These are phyloP conservation scores for Meda fulgida DNA, from an alignment of 2,797 vertebrate genomes.

Conservation along the genomic window DNA sequence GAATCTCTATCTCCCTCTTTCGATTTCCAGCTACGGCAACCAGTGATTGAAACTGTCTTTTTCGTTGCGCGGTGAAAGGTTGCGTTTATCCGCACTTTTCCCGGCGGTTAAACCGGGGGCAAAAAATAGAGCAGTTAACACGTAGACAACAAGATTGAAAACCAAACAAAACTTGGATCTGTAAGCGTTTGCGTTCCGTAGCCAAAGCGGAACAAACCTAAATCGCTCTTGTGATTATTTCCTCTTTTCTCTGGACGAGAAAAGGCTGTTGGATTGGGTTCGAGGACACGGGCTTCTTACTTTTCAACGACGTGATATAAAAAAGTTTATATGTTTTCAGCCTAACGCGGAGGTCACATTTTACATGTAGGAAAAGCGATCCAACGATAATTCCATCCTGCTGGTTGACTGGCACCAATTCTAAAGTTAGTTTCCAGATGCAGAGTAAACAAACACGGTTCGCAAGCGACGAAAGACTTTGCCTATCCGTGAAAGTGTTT, in stretches of 20 bases:
- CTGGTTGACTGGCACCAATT: slow-evolving; percentile 40
- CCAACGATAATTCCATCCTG: slow-evolving; percentile 5
- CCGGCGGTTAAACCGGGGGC: slow-evolving; percentile 35
- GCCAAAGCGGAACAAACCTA: slow-evolving; percentile 49
- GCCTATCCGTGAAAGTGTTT: not conserved
- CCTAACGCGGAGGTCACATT: slow-evolving; percentile 29
- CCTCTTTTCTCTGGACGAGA: slow-evolving; percentile 50
- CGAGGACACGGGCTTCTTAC: slow-evolving; percentile 47
- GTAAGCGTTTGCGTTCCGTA: slow-evolving; percentile 48
- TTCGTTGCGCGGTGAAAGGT: slow-evolving; percentile 47
- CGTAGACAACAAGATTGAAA: slow-evolving; percentile 42
- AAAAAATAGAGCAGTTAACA: slow-evolving; percentile 28
- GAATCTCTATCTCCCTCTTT: slow-evolving; percentile 62
- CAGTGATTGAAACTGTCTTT: slow-evolving; percentile 51
- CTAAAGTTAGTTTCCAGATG: slow-evolving; percentile 50
- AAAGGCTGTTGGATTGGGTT: slow-evolving; percentile 57
- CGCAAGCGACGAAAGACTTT: slow-evolving; percentile 20
- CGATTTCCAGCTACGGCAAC: slow-evolving; percentile 64
- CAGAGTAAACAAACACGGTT: slow-evolving; percentile 46
- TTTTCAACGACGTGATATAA: slow-evolving; percentile 50
- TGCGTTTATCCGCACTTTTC: slow-evolving; percentile 55
- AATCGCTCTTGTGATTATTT: slow-evolving; percentile 51
- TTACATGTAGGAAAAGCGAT: slow-evolving; percentile 41
- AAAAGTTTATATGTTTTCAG: slow-evolving; percentile 27
- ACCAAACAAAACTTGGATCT: slow-evolving; percentile 59